These are phyloP conservation scores for Phyllostomus discolor DNA, from an alignment of 2,113 vertebrate genomes.

Conservation along the genomic window DNA sequence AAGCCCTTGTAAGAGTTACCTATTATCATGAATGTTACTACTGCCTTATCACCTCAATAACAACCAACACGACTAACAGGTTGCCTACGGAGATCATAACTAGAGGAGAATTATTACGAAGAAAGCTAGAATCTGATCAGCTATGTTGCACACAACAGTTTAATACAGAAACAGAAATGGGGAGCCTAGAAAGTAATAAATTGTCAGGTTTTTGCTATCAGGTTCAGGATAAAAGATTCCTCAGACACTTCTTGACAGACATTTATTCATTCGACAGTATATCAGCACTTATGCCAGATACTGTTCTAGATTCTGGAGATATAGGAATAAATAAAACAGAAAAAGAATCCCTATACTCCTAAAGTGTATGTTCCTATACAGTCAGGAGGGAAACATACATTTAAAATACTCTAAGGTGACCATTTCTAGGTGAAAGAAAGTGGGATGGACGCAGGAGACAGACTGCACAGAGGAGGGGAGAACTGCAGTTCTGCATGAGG, in stretches of 20 bases:
- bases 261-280: background rate
- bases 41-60: background rate
- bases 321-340: background rate
- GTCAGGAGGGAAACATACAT: background rate
- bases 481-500: background rate
- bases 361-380: background rate
- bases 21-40: background rate
- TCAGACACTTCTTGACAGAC: background rate
- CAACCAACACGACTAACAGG: background rate
- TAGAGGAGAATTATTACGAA: background rate
- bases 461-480: background rate
- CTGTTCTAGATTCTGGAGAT: background rate
- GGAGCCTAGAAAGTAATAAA: background rate
- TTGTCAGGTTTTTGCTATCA: background rate
- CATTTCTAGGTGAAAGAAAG: background rate
- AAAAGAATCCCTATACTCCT: background rate
- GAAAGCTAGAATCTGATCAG: background rate
- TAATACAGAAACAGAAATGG: background rate
- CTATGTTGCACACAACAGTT: background rate
- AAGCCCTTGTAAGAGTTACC: background rate
- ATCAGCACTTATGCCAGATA: background rate
- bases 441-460: background rate
- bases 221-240: background rate
- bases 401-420: background rate
- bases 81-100: background rate